Evolutionary conservation across 23 tunicate species (phyloP), one percentile per base, ranked within the genome.

Genomic region (Aplidium turbinatum): DNA sequence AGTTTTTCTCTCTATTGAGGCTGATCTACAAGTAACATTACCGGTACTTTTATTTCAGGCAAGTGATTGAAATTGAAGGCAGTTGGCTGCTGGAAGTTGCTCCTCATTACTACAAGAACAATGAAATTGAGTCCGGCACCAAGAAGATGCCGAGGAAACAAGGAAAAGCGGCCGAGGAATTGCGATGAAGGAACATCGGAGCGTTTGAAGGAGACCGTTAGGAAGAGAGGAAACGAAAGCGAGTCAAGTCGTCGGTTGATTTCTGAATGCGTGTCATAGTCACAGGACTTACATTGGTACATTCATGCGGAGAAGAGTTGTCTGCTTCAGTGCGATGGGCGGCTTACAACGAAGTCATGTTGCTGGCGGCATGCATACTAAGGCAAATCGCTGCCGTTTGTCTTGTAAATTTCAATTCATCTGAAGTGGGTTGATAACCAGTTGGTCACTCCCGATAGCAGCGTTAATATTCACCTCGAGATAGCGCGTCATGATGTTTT

Each of bases 81-180:
- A 77, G 73, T 31, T 93, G 98, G 98, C 77, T 93, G 4, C 81
- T 85, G 28, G 98, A 93, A 71, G 98, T 86, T 1, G 98, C 98
- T 22, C 98, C 98, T 0, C 98, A 93, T 86, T 93, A 93, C 46
- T 93, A 93, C 75, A 90, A 93, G 70, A 79, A 56, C 58, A 93
- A 85, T 38, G 93, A 93, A 68, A 72, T 93, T 33, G 90, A 81
- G 35, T 79, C 85, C 29, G 83, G 88, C 34, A 32, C 72, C 5
- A 75, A 54, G 75, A 93, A 93, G 76, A 93, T 93, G 93, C 98
- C 98, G 38, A 75, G 69, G 71, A 85, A 80, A 35, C 79, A 67
- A 48, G 98, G 98, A 34, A 93, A 93, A 77, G 68, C 93, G 6
- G 91, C 95, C 6, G 85, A 74, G 9, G 97, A 91, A 35, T 72